Evolutionary conservation across 2,888 invertebrate genomes (phyloP), one percentile per base, ranked within the genome.

Genomic region (Morinoia aosen): DNA sequence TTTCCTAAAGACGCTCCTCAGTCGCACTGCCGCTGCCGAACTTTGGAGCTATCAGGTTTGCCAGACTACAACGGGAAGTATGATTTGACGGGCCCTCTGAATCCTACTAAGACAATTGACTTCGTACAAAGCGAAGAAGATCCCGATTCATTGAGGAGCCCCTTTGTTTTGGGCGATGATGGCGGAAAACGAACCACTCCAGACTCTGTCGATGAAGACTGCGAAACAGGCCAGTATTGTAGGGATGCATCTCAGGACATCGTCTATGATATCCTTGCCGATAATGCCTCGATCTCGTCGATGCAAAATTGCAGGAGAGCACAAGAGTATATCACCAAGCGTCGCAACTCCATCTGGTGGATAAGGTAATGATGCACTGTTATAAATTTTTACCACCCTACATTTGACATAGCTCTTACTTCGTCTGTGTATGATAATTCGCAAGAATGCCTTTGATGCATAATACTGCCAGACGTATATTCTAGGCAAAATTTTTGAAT

Each of bases 331-430:
- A 48, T 93, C 57, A n/a, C 33, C 93, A 57, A 39, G n/a, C 93
- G 57, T 33, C 93, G 57, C 56, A 48, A 56, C 33, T 10, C 25
- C 93, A 93, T 93, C 33, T 93, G 93, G 93, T 93, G 93, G 93
- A 33, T 93, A 12, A 93, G 93, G 93, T 93, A 40, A 90, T 40
- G 1, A 76, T 8, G 25, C 76, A 16, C 25, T 33, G 25, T 33
- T 16, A 19, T 76, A 76, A 19, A 76, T 76, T 76, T 1, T 76
- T 33, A 0, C 8, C 76, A 25, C 0, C 0, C 76, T 76, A 10
- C 19, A 33, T 76, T 76, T 16, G 76, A 16, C 16, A 33, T 25
- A 76, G 2, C 76, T 76, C 8, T 10, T 76, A 33, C 33, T 76
- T 76, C 19, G 25, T 76, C 76, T 19, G 19, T 2, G 76, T 16